phyloP scores from a whole-genome alignment of 2,113 vertebrate genomes.

The Irena cyanogastra region DNA sequence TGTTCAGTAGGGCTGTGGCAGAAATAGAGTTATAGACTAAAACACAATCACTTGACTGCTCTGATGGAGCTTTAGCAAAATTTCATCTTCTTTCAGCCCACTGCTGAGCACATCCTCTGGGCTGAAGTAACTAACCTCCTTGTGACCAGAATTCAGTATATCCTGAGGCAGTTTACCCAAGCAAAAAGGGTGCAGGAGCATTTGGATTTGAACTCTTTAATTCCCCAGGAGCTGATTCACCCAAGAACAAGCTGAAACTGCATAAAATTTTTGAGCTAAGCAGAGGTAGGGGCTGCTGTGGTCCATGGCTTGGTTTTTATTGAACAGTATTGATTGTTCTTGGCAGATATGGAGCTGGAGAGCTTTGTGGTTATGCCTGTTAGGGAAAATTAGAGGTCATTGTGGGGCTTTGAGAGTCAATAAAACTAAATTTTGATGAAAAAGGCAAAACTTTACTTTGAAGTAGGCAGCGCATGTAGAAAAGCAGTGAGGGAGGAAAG shows the following conservation, averaged over 20 bases:
- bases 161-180: neutral
- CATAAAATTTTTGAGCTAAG: neutral
- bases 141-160: neutral
- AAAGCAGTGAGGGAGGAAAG: neutral
- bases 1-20: neutral
- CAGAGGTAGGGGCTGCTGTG: neutral
- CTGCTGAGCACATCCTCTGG: neutral
- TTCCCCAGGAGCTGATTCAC: neutral
- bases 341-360: neutral
- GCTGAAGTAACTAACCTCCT: neutral
- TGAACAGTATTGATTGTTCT: conserved; percentile 15
- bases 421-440: conserved; percentile 44
- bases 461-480: neutral
- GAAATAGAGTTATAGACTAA: neutral
- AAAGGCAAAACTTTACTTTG: conserved; percentile 15
- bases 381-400: conserved; percentile 38
- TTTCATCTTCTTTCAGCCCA: neutral
- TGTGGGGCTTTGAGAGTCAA: neutral
- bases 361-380: conserved; percentile 11
- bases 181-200: neutral
- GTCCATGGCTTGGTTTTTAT: neutral
- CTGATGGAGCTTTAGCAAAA: neutral
- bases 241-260: conserved; percentile 4
- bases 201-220: neutral
- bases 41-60: neutral